Evolutionary conservation across 2,888 invertebrate genomes (phyloP), one percentile per base, ranked within the genome.

Genomic region (Cyrtodaria siliqua): DNA sequence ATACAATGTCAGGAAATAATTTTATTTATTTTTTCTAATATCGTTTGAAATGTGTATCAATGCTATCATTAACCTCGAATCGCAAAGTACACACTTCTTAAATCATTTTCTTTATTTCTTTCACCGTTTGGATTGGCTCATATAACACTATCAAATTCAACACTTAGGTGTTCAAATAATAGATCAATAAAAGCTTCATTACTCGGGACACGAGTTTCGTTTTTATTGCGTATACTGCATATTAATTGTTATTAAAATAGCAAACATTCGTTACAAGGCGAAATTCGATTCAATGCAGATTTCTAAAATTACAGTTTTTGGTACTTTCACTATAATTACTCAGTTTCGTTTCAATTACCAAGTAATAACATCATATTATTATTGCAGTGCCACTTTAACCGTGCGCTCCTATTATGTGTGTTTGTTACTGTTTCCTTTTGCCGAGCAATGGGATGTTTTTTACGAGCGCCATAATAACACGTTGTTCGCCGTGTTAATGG

Each of bases 391-490:
- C 27, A 50, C 20, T 49, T 24, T 1, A 24, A 20, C 27, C 42
- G 47, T 74, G 55, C 57, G 44, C 38, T 59, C 74, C 63, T 57
- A 69, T 74, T 74, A 74, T 69, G 38, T 38, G 14, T 23, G 16
- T 42, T 63, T 62, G 57, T 61, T 49, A 57, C 55, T 61, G 50
- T 62, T 74, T 74, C 69, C 64, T 38, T 44, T 49, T 33, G 16
- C 42, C 44, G 29, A 57, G 66, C 47, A 63, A 60, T 18, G 33
- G 33, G 42, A 44, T 49, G 60, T 50, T 29, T 61, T 77, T 77
- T 77, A 77, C 38, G 77, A 77, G 72, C 68, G 38, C 27, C 4
- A 27, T 72, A 77, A 77, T 72, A 55, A 77, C 44, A 60, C 59
- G 68, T 53, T 59, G 40, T 42, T 40, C 55, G 50, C 26, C 50